These are phyloP conservation scores for Spialia ferax DNA, from an alignment of 2,888 invertebrate genomes.

Conservation along the genomic window DNA sequence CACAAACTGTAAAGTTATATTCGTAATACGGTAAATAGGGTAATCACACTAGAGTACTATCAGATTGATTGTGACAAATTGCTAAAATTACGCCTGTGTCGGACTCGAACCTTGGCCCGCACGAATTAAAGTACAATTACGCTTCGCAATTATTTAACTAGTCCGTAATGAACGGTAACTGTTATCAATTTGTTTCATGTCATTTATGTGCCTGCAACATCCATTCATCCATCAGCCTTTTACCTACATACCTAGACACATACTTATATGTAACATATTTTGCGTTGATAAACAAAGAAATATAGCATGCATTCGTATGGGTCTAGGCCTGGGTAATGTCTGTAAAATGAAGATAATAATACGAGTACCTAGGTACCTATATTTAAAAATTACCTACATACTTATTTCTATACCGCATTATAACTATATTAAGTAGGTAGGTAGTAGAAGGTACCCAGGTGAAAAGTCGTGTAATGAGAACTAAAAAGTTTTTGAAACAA, in stretches of 20 bases:
- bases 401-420: too few relatives aligned
- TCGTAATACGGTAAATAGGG: conserved; percentile 20
- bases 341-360: background rate
- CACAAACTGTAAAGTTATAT: conserved; percentile 7
- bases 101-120: conserved; percentile 29
- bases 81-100: conserved; percentile 20
- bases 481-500: too few relatives aligned
- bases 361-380: too few relatives aligned
- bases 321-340: background rate
- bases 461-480: too few relatives aligned
- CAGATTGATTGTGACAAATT: conserved; percentile 37
- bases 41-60: conserved; percentile 18
- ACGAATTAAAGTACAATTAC: conserved; percentile 25
- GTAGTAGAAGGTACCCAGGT: too few relatives aligned
- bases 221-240: too few relatives aligned
- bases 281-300: background rate
- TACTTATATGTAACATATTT: too few relatives aligned
- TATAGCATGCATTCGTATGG: background rate
- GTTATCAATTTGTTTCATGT: conserved; percentile 13
- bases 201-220: background rate
- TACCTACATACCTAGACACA: too few relatives aligned
- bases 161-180: conserved; percentile 9
- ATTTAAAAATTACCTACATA: too few relatives aligned
- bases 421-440: too few relatives aligned
- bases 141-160: conserved; percentile 27